A percentile compares a stretch with the other conserved stretches of the same genome.
Evolutionary conservation across 2,113 vertebrate genomes (phyloP).

Genomic region (Sakesphorus luctuosus): DNA sequence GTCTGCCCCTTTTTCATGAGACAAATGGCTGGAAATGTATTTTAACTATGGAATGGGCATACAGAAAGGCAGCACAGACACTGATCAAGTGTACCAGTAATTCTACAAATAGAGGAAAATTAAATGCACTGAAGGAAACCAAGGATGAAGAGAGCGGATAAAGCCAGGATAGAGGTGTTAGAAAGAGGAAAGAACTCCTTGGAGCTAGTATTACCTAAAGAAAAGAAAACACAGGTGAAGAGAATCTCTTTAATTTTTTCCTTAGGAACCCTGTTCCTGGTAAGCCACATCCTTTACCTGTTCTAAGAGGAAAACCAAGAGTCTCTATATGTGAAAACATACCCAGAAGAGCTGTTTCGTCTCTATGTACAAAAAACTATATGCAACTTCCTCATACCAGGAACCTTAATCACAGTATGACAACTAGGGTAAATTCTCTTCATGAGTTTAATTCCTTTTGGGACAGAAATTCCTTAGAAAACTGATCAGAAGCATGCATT

Average conservation of each 20-base stretch:
- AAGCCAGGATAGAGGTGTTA: not conserved
- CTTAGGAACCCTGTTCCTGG: not conserved
- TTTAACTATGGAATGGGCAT: not conserved
- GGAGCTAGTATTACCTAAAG: not conserved
- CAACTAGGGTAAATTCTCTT: not conserved
- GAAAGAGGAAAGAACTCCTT: not conserved
- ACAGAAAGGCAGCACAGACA: not conserved
- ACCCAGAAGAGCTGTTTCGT: not conserved
- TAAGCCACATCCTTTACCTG: not conserved
- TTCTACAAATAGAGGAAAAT: not conserved
- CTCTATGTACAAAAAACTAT: not conserved
- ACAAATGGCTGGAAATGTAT: not conserved
- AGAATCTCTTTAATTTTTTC: not conserved
- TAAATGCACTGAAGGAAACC: not conserved
- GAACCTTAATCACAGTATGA: not conserved
- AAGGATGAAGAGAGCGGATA: not conserved
- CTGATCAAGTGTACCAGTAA: not conserved
- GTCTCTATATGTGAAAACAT: not conserved
- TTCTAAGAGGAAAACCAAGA: not conserved
- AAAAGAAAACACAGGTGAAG: not conserved
- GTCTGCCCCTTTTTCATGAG: too few species aligned
- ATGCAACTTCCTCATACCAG: not conserved
- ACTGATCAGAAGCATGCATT: not conserved
- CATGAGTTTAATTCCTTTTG: not conserved
- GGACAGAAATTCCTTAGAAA: not conserved